Evolutionary conservation across 2,797 vertebrate species (phyloP).

Genomic region (Gallirallus australis): DNA sequence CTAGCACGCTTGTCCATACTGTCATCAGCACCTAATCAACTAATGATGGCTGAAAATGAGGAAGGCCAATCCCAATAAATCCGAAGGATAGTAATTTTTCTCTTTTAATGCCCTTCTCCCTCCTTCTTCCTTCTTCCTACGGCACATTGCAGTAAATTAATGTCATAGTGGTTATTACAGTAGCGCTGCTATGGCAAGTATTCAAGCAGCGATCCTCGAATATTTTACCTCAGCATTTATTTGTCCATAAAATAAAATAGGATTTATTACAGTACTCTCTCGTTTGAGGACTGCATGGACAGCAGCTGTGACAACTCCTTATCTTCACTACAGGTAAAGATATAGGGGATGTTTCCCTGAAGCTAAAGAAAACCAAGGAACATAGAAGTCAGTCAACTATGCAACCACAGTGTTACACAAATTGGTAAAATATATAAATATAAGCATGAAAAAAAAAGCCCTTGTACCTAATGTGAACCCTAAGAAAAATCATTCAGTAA

Average conservation of each 20-base stretch:
- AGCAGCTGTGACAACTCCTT: constrained; percentile 78
- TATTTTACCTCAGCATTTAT: constrained; percentile 91
- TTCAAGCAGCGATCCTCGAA: constrained; percentile 81
- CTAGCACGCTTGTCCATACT: constrained; percentile 78
- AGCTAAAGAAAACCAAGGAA: background rate
- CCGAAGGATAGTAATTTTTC: constrained; percentile 84
- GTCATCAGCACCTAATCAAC: constrained; percentile 88
- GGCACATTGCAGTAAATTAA: constrained; percentile 85
- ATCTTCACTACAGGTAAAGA: constrained; percentile 73
- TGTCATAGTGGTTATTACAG: constrained; percentile 83
- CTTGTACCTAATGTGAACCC: background rate
- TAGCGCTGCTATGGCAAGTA: constrained; percentile 80
- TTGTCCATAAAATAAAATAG: constrained; percentile 89
- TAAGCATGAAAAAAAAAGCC: background rate
- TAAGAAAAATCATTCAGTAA: background rate
- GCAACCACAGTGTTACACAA: background rate
- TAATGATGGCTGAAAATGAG: constrained; percentile 89
- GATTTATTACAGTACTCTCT: constrained; percentile 83
- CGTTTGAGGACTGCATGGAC: constrained; percentile 81
- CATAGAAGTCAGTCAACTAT: background rate
- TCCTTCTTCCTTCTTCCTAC: constrained; percentile 81
- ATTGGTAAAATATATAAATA: background rate
- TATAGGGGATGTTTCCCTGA: constrained; percentile 12
- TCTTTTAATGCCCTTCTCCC: constrained; percentile 85
- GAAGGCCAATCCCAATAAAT: constrained; percentile 88